Percentiles rank a stretch among this genome's conserved stretches.
phyloP scores from a whole-genome alignment of 2,113 vertebrate species.

The Puntigrus tetrazona region DNA sequence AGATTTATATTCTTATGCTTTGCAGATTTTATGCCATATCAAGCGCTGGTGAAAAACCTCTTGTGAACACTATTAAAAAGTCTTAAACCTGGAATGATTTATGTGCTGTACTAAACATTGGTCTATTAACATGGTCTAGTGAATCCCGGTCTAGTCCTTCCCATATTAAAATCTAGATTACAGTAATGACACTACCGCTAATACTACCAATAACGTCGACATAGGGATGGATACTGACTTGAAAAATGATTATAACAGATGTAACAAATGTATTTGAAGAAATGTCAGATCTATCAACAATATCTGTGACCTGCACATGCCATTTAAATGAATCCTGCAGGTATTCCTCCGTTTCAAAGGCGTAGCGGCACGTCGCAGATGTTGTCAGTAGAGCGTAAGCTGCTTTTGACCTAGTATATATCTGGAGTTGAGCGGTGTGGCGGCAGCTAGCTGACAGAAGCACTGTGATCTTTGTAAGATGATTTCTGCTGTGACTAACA shows the following conservation, averaged over 20 bases:
- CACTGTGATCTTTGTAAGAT: constrained; percentile 53
- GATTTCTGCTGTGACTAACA: background rate
- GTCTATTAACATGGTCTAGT: background rate
- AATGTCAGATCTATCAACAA: background rate
- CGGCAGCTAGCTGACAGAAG: constrained; percentile 34
- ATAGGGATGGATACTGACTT: background rate
- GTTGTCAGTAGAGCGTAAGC: background rate
- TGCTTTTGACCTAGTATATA: background rate
- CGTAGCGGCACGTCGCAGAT: background rate
- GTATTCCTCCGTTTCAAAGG: background rate
- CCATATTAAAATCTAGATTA: background rate
- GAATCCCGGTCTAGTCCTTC: background rate
- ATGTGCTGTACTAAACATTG: background rate
- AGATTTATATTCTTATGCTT: background rate
- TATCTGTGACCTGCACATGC: background rate
- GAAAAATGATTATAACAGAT: background rate
- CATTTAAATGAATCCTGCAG: background rate
- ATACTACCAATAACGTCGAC: background rate
- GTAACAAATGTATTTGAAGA: background rate
- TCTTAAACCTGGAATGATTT: background rate
- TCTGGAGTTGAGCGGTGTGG: background rate
- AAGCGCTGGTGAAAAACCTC: background rate
- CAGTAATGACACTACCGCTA: background rate
- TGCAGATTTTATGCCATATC: background rate
- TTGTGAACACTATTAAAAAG: background rate